phyloP scores from a whole-genome alignment of 2,113 vertebrate genomes.

The Malurus melanocephalus region DNA sequence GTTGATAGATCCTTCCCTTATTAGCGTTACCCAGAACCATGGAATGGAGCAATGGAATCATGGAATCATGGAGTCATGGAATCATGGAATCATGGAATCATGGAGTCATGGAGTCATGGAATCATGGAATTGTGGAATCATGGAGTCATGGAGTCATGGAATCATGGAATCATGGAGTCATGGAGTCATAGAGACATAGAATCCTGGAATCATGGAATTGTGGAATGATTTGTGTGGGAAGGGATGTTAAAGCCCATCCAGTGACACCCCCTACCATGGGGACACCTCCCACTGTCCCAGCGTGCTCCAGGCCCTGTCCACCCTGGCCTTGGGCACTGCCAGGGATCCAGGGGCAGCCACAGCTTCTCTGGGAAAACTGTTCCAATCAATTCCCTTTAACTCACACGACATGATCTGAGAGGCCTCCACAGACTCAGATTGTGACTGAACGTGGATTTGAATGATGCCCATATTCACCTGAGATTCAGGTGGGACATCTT shows the following conservation, averaged over 20 bases:
- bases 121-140: too few species aligned
- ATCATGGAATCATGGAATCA: too few species aligned
- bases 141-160: too few species aligned
- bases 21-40: too few species aligned
- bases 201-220: too few species aligned
- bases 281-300: rapidly evolving
- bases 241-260: background rate
- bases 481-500: background rate
- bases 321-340: background rate
- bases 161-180: too few species aligned
- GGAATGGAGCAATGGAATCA: too few species aligned
- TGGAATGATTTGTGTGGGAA: background rate
- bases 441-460: background rate
- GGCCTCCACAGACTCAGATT: background rate
- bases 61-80: too few species aligned
- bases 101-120: too few species aligned
- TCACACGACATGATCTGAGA: background rate
- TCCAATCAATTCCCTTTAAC: background rate
- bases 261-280: too few species aligned
- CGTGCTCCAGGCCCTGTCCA: rapidly evolving
- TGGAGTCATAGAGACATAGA: too few species aligned
- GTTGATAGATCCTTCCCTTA: too few species aligned
- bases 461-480: background rate
- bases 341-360: background rate
- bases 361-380: rapidly evolving